phyloP scores from a whole-genome alignment of 2,113 vertebrate genomes.

The Muscicapa adusta region DNA sequence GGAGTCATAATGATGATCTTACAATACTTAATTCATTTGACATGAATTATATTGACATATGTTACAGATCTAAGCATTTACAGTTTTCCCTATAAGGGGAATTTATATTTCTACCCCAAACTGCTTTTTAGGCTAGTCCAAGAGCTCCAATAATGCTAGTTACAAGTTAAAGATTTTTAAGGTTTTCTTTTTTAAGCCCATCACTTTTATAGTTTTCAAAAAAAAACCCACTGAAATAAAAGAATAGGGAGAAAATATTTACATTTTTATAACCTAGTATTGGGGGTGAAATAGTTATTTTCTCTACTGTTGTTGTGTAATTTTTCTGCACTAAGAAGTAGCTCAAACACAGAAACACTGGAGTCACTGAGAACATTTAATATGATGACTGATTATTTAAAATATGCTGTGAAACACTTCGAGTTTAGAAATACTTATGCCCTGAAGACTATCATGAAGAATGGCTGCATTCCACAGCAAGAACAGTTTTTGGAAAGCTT shows the following conservation, averaged over 20 bases:
- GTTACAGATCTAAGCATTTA: neutral
- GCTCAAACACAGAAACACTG: conserved; percentile 63
- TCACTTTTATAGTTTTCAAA: neutral
- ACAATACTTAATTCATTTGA: neutral
- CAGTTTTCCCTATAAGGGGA: neutral
- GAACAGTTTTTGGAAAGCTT: conserved; percentile 65
- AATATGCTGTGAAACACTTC: conserved; percentile 72
- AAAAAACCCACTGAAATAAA: neutral
- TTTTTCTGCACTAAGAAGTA: conserved; percentile 68
- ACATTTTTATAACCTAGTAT: neutral
- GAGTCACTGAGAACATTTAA: conserved; percentile 44
- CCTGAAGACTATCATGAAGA: conserved; percentile 73
- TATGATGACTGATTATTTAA: conserved; percentile 69
- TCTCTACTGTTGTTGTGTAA: neutral
- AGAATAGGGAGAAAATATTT: neutral
- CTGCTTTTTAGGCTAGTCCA: neutral
- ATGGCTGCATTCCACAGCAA: conserved; percentile 71
- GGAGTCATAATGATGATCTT: neutral
- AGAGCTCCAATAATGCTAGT: neutral
- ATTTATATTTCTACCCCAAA: neutral
- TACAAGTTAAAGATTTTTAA: neutral
- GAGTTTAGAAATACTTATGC: conserved; percentile 67
- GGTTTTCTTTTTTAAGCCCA: neutral
- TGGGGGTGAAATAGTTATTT: neutral
- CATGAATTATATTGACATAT: neutral